Evolutionary conservation across 2,888 invertebrate genomes (phyloP), one percentile per base, ranked within the genome.

Genomic region (Parnassius glacialis): DNA sequence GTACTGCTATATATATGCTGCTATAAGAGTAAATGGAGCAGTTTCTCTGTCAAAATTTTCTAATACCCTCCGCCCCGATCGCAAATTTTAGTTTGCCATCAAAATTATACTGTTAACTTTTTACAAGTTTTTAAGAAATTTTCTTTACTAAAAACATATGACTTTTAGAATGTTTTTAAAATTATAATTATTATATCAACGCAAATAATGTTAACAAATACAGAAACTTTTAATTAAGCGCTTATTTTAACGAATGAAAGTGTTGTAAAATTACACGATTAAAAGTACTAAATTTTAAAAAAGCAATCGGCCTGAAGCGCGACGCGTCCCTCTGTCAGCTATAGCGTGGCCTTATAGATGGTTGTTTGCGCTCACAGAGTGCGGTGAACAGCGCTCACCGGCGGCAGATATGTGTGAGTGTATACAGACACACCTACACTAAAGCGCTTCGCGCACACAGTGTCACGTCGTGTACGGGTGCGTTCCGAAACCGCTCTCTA

Each of bases 301-400:
- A 51, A 42, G 55, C 50, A 57, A 77, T 70, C 87, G 86, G 88
- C 88, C 71, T 81, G 79, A 72, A 78, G 79, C 90, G 85, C 78
- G 83, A 79, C 76, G 67, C 86, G 81, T 75, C 89, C 90, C 87
- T 86, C 83, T 80, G 90, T 89, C 90, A 84, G 89, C 90, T 90
- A 91, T 90, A 91, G 90, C 91, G 91, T 91, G 91, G 91, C 91
- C 91, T 91, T 91, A 91, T 91, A 91, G 91, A 90, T 91, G 91
- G 91, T 91, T 91, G 91, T 91, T 91, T 91, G 91, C 91, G 91
- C 91, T 91, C 90, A 91, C 91, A 91, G 91, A 91, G 91, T 91
- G 91, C 91, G 90, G 91, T 91, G 91, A 91, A 91, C 91, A 91
- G 91, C 90, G 91, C 90, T 90, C 90, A 90, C 90, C 90, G 90